These are phyloP conservation scores for Folsomia manolachei DNA, from an alignment of 2,888 invertebrate genomes.

Conservation along the genomic window DNA sequence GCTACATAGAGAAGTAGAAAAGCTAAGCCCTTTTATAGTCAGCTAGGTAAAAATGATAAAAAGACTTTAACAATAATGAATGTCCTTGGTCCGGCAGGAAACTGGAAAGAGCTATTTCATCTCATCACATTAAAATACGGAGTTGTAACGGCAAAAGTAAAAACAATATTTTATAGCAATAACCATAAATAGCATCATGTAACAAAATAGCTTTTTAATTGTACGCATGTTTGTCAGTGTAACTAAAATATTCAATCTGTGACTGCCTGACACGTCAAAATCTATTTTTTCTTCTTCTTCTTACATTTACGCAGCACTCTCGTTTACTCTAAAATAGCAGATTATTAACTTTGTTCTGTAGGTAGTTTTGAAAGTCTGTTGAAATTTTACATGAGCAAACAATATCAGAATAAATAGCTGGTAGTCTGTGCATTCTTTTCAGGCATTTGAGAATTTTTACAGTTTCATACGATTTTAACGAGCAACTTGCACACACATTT, in stretches of 20 bases:
- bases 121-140: conserved; percentile 19
- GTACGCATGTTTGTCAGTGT: conserved; percentile 20
- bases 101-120: conserved; percentile 12
- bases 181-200: conserved; percentile 36
- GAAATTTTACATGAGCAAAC: conserved; percentile 47
- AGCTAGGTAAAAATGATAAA: neutral
- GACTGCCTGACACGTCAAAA: conserved; percentile 26
- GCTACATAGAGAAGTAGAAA: conserved; percentile 34
- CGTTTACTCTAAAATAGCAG: conserved; percentile 33
- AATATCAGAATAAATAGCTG: conserved; percentile 39
- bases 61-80: conserved; percentile 4
- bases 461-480: conserved; percentile 27
- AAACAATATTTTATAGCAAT: neutral
- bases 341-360: conserved; percentile 12
- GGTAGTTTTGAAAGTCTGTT: conserved; percentile 25
- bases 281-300: conserved; percentile 8
- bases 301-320: conserved; percentile 24
- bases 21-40: conserved; percentile 9
- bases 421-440: conserved; percentile 40
- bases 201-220: conserved; percentile 28
- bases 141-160: conserved; percentile 26
- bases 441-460: conserved; percentile 33
- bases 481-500: conserved; percentile 21
- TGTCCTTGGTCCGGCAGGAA: conserved; percentile 22
- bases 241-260: conserved; percentile 36